Evolutionary conservation across 2,797 vertebrate species (phyloP), one percentile per base, ranked within the genome.

Genomic region (Hoplostethus mediterraneus): DNA sequence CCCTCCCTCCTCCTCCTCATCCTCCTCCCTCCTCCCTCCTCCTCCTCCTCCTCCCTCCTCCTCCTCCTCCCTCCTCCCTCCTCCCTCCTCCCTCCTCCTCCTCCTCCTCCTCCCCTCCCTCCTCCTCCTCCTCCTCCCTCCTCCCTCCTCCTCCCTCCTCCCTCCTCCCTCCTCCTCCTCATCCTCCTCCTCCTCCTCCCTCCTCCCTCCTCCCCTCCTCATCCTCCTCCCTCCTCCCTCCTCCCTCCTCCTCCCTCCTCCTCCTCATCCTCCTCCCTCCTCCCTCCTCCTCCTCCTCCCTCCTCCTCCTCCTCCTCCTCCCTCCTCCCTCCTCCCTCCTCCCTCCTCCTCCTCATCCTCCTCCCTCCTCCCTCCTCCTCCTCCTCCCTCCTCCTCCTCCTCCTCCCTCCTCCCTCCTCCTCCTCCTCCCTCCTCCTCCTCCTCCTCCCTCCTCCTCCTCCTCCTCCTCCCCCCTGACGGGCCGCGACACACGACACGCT

Each of bases 401-500:
- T 21, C 21, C 21, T 21, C 21, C n/a, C n/a, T n/a, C 66, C 49
- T 16, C 1, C 76, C 72, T 36, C 21, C 21, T 21, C 21, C 21
- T 21, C 21, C 21, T 21, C 21, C 21, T 21, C 21, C 21, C 1
- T 1, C 31, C 31, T 4, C 31, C 31, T 33, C 4, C 31, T 6
- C 31, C 31, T 6, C 31, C 31, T 6, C 31, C 31, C 31, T 6
- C 31, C 31, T 6, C 31, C 31, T 5, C 31, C 31, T 5, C 31
- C 31, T 6, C 31, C 31, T 31, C 76, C 61, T 63, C 68, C 63
- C 75, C 55, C 75, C 80, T 53, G 40, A 64, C 16, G 8, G 47
- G 60, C 57, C 30, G 30, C 14, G 70, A 77, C 74, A 81, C 66
- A 79, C 60, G 75, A 72, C 80, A 62, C 56, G 56, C 63, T 73